Percentiles rank a stretch among this genome's conserved stretches.
Conservation (phyloP, 2,113 vertebrate species). For the Eleginops maclovinus region DNA sequence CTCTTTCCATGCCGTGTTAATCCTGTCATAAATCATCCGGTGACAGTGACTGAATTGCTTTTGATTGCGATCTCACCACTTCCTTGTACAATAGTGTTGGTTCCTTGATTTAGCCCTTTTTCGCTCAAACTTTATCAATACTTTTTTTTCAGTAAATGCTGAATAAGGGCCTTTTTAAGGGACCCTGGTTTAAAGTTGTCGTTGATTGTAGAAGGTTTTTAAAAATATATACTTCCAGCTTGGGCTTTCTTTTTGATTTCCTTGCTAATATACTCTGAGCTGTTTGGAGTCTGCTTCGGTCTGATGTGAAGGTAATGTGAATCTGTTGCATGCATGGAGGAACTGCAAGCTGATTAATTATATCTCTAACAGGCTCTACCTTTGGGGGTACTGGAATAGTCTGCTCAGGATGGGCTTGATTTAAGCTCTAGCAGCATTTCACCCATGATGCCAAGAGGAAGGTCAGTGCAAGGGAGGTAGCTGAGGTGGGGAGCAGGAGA, state of each 20-base stretch:
- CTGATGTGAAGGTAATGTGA: conserved; percentile 60
- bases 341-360: conserved; percentile 76
- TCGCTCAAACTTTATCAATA: conserved; percentile 36
- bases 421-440: conserved; percentile 72
- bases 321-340: conserved; percentile 41
- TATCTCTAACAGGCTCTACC: conserved; percentile 66
- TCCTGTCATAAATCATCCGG: conserved; percentile 68
- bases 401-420: conserved; percentile 69
- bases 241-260: conserved; percentile 23
- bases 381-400: conserved; percentile 53
- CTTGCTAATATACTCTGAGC: conserved; percentile 31
- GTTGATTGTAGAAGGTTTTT: conserved; percentile 32
- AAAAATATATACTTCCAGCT: conserved; percentile 25
- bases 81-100: conserved; percentile 60
- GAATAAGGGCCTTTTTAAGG: conserved; percentile 38
- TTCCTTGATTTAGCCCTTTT: conserved; percentile 47
- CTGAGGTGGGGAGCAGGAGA: conserved; percentile 31
- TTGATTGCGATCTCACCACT: conserved; percentile 71
- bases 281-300: conserved; percentile 52
- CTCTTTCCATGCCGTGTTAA: conserved; percentile 58
- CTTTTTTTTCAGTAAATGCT: conserved; percentile 34
- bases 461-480: conserved; percentile 64
- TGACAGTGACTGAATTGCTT: conserved; percentile 69
- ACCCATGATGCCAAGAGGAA: conserved; percentile 67
- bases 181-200: conserved; percentile 36